Evolutionary conservation across 2,888 invertebrate genomes (phyloP), one percentile per base, ranked within the genome.

Genomic region (Deladenus siricidicola): DNA sequence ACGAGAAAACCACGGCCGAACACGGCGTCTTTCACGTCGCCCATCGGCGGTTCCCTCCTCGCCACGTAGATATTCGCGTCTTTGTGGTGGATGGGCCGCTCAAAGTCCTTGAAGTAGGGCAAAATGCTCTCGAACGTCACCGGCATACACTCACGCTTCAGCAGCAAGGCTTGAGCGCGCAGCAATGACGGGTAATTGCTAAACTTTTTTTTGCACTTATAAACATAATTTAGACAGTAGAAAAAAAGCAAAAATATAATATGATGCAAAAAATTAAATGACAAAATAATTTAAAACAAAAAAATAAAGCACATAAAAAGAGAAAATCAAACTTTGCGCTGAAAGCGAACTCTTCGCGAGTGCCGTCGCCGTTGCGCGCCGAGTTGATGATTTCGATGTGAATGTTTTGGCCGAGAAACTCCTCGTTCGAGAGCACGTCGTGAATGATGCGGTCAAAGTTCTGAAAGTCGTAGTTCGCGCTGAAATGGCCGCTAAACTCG

Each of bases 381-480:
- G n/a, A n/a, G 4, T 43, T 49, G 19, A 75, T 47, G 21, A 75
- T 66, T 28, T 74, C 75, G 10, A 75, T 65, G 55, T 73, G 69
- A 45, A 75, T 66, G 48, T 65, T 66, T 50, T 73, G 70, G 8
- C 65, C 63, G 6, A 74, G 64, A 45, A 75, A 62, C 58, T 75
- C 75, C 50, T 74, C 75, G 52, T 75, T 73, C 1, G 68, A 68
- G 1, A 75, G 63, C 30, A 75, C 62, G 53, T 75, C 74, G 26
- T 65, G 63, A n/a, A 76, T 69, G 10, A 74, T 71, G 47, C 73
- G 69, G 54, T 75, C 71, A 4, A 70, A 59, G 26, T 61, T 58
- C 17, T 65, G 66, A 58, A 73, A 73, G 59, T 76, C 76, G 51
- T 73, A 76, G 56, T 76, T 75, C 53, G 72, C 75, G 42, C 67